Base-by-base conservation (phyloP, 2,888 invertebrate species). In the Eumacrocentrus americanus region DNA sequence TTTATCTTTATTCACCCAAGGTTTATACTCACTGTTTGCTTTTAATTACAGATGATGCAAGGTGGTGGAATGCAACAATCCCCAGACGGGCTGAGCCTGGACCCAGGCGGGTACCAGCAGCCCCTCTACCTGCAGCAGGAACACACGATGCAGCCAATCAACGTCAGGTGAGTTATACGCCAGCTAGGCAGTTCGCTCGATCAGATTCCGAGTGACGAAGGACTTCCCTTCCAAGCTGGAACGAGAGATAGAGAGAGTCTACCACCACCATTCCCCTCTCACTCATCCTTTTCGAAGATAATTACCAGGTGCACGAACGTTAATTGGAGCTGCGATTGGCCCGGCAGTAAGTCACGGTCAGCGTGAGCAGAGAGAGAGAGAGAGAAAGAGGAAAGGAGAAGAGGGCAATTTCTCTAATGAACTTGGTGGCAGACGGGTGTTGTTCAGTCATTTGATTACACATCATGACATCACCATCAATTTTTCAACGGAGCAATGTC, bases 31-130 rank as follows among this genome's bases (percentile, higher is more conserved):
- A n/a, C n/a, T 42, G 48, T 50, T 56, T 9, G 23, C 23, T 50
- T 20, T 2, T 20, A 55, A 55, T 61, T 59, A 34, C 67, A 81
- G 74, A 77, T 79, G 76, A 78, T 80, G 76, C 77, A 86, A 82
- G 85, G 84, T 68, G 84, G 85, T 60, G 85, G 85, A 81, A 86
- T 87, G 82, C 86, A 86, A 72, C 87, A 86, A 52, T 86, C 87
- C 20, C 84, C 86, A 75, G 87, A 87, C 68, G 85, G 86, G 25
- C 75, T 87, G 67, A 83, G 84, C 67, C 84, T 86, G 55, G 81
- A 82, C 65, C 85, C 87, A 35, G 87, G 85, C 64, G 87, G 87
- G 18, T 90, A 90, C 78, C 90, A 90, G 76, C 90, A 90, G 77
- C 89, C 90, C 47, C 81, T 90, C 22, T 90, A 90, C 75, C 82